Evolutionary conservation across 2,797 vertebrate genomes (phyloP), one percentile per base, ranked within the genome.

Genomic region (Furcifer pardalis): DNA sequence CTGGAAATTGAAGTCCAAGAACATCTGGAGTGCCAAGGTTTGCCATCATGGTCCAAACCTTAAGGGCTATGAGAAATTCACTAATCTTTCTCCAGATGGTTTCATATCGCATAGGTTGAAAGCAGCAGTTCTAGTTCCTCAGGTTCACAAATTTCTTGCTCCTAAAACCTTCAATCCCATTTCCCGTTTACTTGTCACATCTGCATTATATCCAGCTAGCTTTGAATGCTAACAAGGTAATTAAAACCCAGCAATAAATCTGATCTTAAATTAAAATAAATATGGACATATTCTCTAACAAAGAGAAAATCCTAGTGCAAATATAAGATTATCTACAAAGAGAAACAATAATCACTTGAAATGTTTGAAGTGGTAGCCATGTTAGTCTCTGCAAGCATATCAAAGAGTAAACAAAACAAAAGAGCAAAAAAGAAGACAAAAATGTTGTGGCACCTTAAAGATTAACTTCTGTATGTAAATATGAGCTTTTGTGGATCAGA

Each of bases 41-140:
- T n/a, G n/a, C n/a, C n/a, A n/a, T n/a, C n/a, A n/a, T n/a, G n/a
- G n/a, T n/a, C n/a, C n/a, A n/a, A n/a, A n/a, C 35, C 35, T 30
- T 23, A 56, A 46, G n/a, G 30, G 40, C 62, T 32, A 27, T 56
- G 40, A 32, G 46, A 79, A 86, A 86, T 44, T 69, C 17, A 37
- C 37, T 68, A 42, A 85, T 81, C 65, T 62, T 81, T 77, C 79
- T 32, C 52, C 56, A 69, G 40, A 52, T 68, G 73, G 10, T 27
- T 77, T 81, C 35, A 44, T 42, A 60, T 69, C 79, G 40, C 42
- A 69, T 0, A 46, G 40, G 52, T 9, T 76, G 32, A 60, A 86
- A 86, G 62, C 5, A 77, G 35, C 37, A 0, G 63, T 83, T 83
- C 23, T 75, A 27, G 8, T 59, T 46, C 25, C 77, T 79, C 5